Base-by-base conservation (phyloP, 2,113 vertebrate genomes). In the Megalops atlanticus region DNA sequence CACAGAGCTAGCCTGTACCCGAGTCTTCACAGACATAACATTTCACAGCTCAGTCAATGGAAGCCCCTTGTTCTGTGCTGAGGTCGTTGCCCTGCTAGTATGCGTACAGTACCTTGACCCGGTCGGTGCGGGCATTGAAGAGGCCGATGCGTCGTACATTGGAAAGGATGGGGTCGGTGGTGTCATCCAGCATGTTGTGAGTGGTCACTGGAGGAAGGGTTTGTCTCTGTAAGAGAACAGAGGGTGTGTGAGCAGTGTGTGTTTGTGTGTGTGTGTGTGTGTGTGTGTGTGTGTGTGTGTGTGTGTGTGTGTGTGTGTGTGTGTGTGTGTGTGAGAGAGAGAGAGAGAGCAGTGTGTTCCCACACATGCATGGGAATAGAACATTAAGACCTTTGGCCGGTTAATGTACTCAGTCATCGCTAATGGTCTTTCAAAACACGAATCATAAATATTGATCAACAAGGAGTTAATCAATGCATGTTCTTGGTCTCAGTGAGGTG, bases 161-260 rank as follows among this genome's bases (percentile, higher is more conserved):
- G 82, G 88, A 94, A 82, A 99, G 95, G 84, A 99, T 98, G 0
- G 97, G 97, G 80, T 99, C 98, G 0, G 90, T 92, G 54, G 94
- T 81, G 83, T 99, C 97, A 0, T 99, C 96, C 5, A 96, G 92
- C 96, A 99, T 97, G 92, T 99, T 99, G 93, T 99, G 98, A 3
- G 98, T 99, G 69, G 97, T 99, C 85, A 99, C 96, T 5, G 98
- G 98, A n/a, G 98, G 97, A 78, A 99, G 89, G 64, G 92, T 91
- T 78, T 97, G 96, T 89, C 98, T 92, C 98, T 99, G 88, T 11
- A 70, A 64, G n/a, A 31, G 33, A 7, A 33, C 3, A 43, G 15
- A 33, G 6, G 35, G 47, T n/a, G n/a, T n/a, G n/a, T n/a, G 14
- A 64, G 14, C 33, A 70, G 38, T 39, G 8, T 27, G 39, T 38